A percentile compares a stretch with the other conserved stretches of the same genome.
These are phyloP conservation scores for Parapsyche elsis DNA, from an alignment of 1,140 invertebrate species.

Conservation along the genomic window DNA sequence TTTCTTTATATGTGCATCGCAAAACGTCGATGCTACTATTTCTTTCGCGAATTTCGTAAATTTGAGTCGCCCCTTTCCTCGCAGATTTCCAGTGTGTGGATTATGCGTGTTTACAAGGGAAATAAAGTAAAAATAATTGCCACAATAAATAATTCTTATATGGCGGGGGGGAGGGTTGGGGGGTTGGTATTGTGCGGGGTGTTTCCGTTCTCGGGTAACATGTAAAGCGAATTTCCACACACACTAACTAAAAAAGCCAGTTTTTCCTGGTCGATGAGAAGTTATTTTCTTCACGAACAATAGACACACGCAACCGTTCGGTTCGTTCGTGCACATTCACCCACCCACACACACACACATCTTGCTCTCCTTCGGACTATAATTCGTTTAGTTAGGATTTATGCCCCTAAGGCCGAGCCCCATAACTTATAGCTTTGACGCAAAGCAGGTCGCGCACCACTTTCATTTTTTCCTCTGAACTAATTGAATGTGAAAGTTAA, in stretches of 20 bases:
- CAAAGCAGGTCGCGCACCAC: slow-evolving; percentile 27
- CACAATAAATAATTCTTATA: slow-evolving; percentile 34
- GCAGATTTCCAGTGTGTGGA: background rate
- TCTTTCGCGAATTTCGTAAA: too few species aligned
- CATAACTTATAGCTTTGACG: slow-evolving; percentile 30
- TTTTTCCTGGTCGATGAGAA: slow-evolving; percentile 4
- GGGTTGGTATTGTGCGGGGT: background rate
- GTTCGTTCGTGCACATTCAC: background rate
- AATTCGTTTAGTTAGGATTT: slow-evolving; percentile 32
- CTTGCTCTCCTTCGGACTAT: slow-evolving; percentile 10
- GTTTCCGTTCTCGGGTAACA: slow-evolving; percentile 32
- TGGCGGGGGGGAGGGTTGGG: background rate
- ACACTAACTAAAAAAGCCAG: background rate
- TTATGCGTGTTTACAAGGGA: background rate
- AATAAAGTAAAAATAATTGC: slow-evolving; percentile 11
- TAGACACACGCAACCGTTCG: slow-evolving; percentile 22
- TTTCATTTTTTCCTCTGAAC: slow-evolving; percentile 9
- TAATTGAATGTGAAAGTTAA: slow-evolving; percentile 31
- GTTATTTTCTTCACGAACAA: slow-evolving; percentile 37
- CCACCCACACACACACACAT: background rate
- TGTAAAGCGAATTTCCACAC: slow-evolving; percentile 30
- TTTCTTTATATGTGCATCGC: too few species aligned
- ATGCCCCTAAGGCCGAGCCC: background rate
- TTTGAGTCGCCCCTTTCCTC: too few species aligned
- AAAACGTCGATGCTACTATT: too few species aligned